Percentiles rank a stretch among this genome's conserved stretches.
Conservation (phyloP, 2,113 vertebrate genomes). For the Corythoichthys haematopterus region DNA sequence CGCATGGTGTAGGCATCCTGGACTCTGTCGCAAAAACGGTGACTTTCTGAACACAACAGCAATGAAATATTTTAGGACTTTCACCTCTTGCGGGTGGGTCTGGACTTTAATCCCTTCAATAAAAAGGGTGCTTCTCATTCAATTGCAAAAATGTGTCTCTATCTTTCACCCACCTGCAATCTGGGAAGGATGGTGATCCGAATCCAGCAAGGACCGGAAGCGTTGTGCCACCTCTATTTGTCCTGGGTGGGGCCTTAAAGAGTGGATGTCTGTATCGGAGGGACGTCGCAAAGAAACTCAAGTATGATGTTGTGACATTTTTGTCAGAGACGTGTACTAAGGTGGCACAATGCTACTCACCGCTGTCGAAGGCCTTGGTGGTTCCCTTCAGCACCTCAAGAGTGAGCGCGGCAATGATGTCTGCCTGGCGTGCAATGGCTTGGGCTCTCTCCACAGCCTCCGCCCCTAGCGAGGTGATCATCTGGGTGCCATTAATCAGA, state of each 20-base stretch:
- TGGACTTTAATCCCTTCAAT: not conserved
- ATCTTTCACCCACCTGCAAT: slow-evolving; percentile 82
- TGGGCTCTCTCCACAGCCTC: slow-evolving; percentile 90
- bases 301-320: not conserved
- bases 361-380: slow-evolving; percentile 94
- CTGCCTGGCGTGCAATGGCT: slow-evolving; percentile 88
- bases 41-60: slow-evolving; percentile 78
- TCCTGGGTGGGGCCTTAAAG: slow-evolving; percentile 86
- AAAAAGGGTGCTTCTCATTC: not conserved
- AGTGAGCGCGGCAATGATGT: slow-evolving; percentile 91
- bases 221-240: slow-evolving; percentile 90
- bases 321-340: not conserved
- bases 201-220: slow-evolving; percentile 92
- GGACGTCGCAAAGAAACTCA: not conserved
- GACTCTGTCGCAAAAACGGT: slow-evolving; percentile 92
- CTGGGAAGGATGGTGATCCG: slow-evolving; percentile 94
- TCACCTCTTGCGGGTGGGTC: not conserved
- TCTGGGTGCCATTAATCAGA: slow-evolving; percentile 96
- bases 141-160: not conserved
- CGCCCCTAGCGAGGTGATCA: slow-evolving; percentile 96
- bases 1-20: slow-evolving; percentile 96
- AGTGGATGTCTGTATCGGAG: slow-evolving; percentile 82
- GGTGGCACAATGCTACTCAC: slow-evolving; percentile 63
- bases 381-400: slow-evolving; percentile 96
- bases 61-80: not conserved